Evolutionary conservation across 1,140 invertebrate species (phyloP), one percentile per base, ranked within the genome.

Genomic region (Vanessa atalanta): DNA sequence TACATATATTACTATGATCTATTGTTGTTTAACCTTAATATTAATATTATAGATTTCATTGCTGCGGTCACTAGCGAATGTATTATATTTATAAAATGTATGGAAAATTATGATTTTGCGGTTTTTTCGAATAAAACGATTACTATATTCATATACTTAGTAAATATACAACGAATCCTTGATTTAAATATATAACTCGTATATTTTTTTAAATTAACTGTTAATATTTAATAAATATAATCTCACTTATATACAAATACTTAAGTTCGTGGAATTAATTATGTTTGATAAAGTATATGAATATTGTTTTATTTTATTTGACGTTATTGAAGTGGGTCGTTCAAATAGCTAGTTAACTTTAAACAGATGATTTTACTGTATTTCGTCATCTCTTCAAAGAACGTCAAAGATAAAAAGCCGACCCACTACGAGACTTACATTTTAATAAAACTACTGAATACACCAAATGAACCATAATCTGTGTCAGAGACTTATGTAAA

Each of bases 381-480:
- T 1, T 31, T 1, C 26, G n/a, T 57, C 16, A 57, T 57, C 3
- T 57, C 20, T 26, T 12, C 20, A 55, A 8, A 16, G 53, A 23
- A 57, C 20, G 12, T 23, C 20, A 23, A 57, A 53, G 3, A 23
- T 60, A 69, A 61, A 69, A 63, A 12, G 47, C 43, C 37, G 53
- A 53, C 65, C 15, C 55, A 72, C 37, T 9, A 43, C 37, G 26
- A 31, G 3, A 43, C 63, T 20, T 65, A 65, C 51, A 65, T 65
- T 70, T 70, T 37, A 57, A 26, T 47, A 16, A 70, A 43, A 47
- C 48, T 65, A 70, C 63, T 70, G 63, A 65, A 70, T 75, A 53
- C 67, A 68, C 51, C 48, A 86, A 86, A 79, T 76, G 73, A 79
- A 74, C 65, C 81, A 55, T 77, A 83, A 83, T 79, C 76, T 70